These are phyloP conservation scores for Apis cerana DNA, from an alignment of 1,140 invertebrate species.

Conservation along the genomic window DNA sequence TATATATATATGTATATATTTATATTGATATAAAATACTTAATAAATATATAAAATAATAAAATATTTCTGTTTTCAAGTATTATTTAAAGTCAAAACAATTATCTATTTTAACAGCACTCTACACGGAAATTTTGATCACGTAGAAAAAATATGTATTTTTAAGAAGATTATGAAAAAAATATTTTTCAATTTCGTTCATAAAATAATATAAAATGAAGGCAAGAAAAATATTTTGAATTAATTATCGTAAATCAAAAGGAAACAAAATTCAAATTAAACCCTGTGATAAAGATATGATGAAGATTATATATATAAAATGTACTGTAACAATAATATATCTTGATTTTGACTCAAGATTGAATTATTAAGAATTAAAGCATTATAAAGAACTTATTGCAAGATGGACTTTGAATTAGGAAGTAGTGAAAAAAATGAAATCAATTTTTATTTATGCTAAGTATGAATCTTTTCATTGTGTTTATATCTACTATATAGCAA, in stretches of 20 bases:
- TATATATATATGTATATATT: too few species aligned
- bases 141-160: too few species aligned
- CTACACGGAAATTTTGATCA: too few species aligned
- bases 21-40: too few species aligned
- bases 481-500: background rate
- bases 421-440: conserved; percentile 44
- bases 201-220: background rate
- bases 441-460: background rate
- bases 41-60: too few species aligned
- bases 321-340: conserved; percentile 48
- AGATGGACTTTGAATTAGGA: conserved; percentile 31
- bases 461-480: background rate
- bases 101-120: too few species aligned
- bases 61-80: too few species aligned
- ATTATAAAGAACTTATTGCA: conserved; percentile 26
- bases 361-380: conserved; percentile 55
- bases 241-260: conserved; percentile 16
- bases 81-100: too few species aligned
- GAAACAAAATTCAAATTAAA: conserved; percentile 36
- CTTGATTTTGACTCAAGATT: conserved; percentile 61
- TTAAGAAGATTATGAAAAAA: too few species aligned
- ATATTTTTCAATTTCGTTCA: too few species aligned
- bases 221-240: conserved; percentile 8
- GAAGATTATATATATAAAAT: conserved; percentile 45
- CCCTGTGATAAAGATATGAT: conserved; percentile 49